These are phyloP conservation scores for Scophthalmus maximus DNA, from an alignment of 2,113 vertebrate species.

Conservation along the genomic window DNA sequence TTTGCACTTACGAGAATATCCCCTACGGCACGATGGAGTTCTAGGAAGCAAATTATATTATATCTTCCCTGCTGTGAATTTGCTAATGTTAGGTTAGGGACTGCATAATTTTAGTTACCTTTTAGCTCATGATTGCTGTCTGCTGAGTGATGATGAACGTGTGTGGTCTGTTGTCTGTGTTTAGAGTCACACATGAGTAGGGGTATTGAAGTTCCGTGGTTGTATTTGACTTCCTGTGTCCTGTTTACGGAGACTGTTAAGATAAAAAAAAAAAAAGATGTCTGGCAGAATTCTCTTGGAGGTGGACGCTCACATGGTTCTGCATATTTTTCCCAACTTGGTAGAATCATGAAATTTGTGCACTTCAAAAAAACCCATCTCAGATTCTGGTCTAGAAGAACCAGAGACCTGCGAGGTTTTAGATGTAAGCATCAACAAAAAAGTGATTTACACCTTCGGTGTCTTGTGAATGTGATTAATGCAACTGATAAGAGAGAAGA, in stretches of 20 bases:
- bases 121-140: constrained; percentile 58
- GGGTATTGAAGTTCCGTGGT: constrained; percentile 51
- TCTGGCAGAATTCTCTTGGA: too few species aligned
- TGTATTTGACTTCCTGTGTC: constrained; percentile 47
- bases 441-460: constrained; percentile 19
- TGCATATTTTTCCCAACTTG: not conserved
- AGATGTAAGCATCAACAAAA: not conserved
- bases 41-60: constrained; percentile 23
- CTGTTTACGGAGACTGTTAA: constrained; percentile 37
- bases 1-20: constrained; percentile 32
- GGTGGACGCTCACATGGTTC: not conserved
- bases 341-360: too few species aligned
- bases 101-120: constrained; percentile 62
- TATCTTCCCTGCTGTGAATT: constrained; percentile 41
- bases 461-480: constrained; percentile 24
- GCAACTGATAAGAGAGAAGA: constrained; percentile 25
- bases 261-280: constrained; percentile 18
- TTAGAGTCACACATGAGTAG: constrained; percentile 46
- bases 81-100: constrained; percentile 64
- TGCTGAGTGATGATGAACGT: constrained; percentile 44
- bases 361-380: not conserved
- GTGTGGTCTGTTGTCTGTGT: constrained; percentile 64
- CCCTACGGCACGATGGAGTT: constrained; percentile 9
- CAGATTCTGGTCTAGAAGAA: not conserved
- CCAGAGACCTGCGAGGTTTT: constrained; percentile 1